Base-by-base conservation (phyloP, 2,113 vertebrate genomes). In the Rhabdomys dilectus region DNA sequence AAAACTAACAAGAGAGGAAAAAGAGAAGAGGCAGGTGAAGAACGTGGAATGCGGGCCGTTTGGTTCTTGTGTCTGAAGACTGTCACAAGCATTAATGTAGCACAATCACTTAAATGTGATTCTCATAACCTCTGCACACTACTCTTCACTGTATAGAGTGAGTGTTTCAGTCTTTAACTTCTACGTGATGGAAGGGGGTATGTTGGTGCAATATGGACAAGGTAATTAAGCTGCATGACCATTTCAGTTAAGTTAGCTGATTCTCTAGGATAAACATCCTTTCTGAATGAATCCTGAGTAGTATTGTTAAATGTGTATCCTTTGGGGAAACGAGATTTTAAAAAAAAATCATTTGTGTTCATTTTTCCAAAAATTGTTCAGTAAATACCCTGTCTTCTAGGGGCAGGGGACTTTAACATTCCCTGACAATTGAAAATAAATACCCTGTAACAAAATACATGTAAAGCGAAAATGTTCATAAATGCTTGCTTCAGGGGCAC, bases 401-500 rank as follows among this genome's bases (percentile, higher is more conserved):
- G 92, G 89, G 91, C 80, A 81, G 72, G n/a, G n/a, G 72, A 42
- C 1, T 78, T 88, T 6, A 8, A 95, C 72, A 91, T 97, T 98
- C 81, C 86, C 78, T 64, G 66, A 96, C 66, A 94, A 95, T 97
- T 84, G 70, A 96, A 98, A 93, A 78, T 80, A 58, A 93, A 78
- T 85, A 58, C 70, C 53, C 73, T 31, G 39, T 94, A 96, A 95
- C 9, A 9, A 15, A 89, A 85, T 88, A 66, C 90, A 94, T 76
- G 34, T 89, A 95, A 91, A 96, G 89, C 72, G 97, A 97, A 96
- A 98, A 94, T 0, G 26, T 75, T 82, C 7, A 88, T 94, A 96
- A 89, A 88, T 96, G 96, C 93, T 97, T 97, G 98, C 95, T 95
- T 96, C 96, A 97, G 97, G 95, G 91, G 97, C 96, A 97, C 73